Base-by-base conservation (phyloP, 1,140 invertebrate genomes). In the Carposina sasakii region DNA sequence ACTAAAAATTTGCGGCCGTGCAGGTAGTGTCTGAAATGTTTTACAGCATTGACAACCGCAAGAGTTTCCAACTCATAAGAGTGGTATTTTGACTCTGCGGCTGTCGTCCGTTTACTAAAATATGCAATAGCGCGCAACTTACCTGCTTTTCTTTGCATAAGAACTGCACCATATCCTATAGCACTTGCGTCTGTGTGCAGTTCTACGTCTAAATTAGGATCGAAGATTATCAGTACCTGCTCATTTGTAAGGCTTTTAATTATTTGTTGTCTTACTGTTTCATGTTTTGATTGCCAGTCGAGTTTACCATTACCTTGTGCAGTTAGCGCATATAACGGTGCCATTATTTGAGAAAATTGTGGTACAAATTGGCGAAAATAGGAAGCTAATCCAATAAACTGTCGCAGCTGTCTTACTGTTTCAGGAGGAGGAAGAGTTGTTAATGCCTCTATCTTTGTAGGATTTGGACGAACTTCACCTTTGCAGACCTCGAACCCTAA, bases 391-490 rank as follows among this genome's bases (percentile, higher is more conserved):
- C 62, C 62, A 8, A 57, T 55, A 51, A 67, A 67, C 23, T 66
- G 64, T 15, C 62, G 23, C 1, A 81, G 59, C 36, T 54, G 30
- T 5, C 64, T 60, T 22, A 75, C 62, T 0, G 63, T 64, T 41
- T 51, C 49, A 4, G 78, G 81, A 21, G 41, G 21, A 5, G 69
- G 65, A 33, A 72, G 54, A n/a, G 60, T 44, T 39, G 50, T 57
- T 8, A 83, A 48, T 6, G 76, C 76, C 47, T 63, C 30, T 6
- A 71, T 55, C 39, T 81, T 81, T 8, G 46, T 26, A 13, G 46
- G 52, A 30, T 64, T 71, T 15, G 74, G 74, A 30, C 45, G 20
- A 1, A 76, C 39, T 22, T 62, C 42, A 8, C 63, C 57, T 6
- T 28, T n/a, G 3, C 13, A 30, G 1, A 77, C 51, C 36, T 55